Evolutionary conservation across 2,888 invertebrate genomes (phyloP), one percentile per base, ranked within the genome.

Genomic region (Tetranychus truncatus): DNA sequence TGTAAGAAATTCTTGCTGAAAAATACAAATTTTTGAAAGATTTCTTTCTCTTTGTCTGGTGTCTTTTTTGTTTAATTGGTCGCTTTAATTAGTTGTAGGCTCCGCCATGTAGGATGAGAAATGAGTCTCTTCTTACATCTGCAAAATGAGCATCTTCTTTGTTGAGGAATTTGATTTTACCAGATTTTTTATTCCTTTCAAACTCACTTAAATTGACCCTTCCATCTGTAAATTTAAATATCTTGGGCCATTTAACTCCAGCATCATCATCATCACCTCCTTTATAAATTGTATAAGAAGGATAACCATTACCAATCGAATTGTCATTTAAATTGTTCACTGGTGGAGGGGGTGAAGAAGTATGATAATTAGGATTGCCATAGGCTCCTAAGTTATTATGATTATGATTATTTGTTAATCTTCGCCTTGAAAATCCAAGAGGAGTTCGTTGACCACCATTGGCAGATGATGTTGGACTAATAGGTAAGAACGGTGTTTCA

Each of bases 101-200:
- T 24, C 77, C 77, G 45, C 77, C 77, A 72, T 77, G 77, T 45
- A 77, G 46, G 66, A 77, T 77, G 20, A 77, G 75, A 74, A 77
- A 77, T 21, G 75, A 74, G 24, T 77, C 76, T 11, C 77, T 66
- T 67, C 72, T 71, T 34, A 77, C 73, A 66, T 77, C 71, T 20
- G 67, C 74, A 24, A 77, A 73, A 65, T 67, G 24, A 8, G 69
- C 69, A 67, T 72, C 46, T 55, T 75, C 73, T 24, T 75, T 75
- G 8, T 45, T 72, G 21, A 45, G 73, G 55, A 77, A 77, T 46
- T 76, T 74, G 11, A 77, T 72, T 71, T 76, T 76, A 44, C 74
- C 74, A 15, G 65, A 71, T 75, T 77, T 77, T 24, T 77, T 77
- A 21, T 77, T 73, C 46, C 74, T 73, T 69, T 77, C 77, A 73